A percentile compares a stretch with the other conserved stretches of the same genome.
phyloP scores from a whole-genome alignment of 92 coral and sea anemone genomes.

The Palythoa caribaeorum region DNA sequence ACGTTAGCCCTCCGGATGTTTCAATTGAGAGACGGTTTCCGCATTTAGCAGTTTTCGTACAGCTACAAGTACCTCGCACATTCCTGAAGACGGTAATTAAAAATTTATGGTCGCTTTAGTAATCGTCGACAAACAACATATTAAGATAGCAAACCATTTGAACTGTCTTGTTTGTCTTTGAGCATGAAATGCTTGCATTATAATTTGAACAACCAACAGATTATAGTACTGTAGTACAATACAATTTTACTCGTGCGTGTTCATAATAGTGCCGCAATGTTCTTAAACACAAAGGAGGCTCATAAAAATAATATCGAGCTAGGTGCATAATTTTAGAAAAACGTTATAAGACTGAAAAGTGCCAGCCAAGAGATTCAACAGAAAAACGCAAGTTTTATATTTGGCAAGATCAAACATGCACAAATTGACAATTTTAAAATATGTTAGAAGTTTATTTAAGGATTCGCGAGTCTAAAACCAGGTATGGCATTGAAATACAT shows the following conservation, averaged over 20 bases:
- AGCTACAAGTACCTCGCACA: not conserved
- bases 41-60: not conserved
- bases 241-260: too few species aligned
- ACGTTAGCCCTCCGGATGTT: constrained; percentile 15
- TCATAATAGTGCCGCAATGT: too few species aligned
- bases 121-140: constrained; percentile 1
- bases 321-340: not conserved
- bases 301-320: not conserved
- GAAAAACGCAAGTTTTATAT: not conserved
- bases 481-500: too few species aligned
- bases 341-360: not conserved
- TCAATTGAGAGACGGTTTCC: constrained; percentile 23
- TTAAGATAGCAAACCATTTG: not conserved
- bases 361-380: not conserved
- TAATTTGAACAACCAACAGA: not conserved
- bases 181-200: not conserved
- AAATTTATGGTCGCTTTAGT: not conserved
- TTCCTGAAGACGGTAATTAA: not conserved
- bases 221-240: too few species aligned
- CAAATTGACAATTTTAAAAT: not conserved
- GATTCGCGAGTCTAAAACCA: too few species aligned
- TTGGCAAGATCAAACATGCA: not conserved
- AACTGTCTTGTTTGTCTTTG: constrained; percentile 15
- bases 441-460: not conserved
- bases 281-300: not conserved